phyloP scores from a whole-genome alignment of 2,888 invertebrate genomes.

The Halictus quadricinctus region DNA sequence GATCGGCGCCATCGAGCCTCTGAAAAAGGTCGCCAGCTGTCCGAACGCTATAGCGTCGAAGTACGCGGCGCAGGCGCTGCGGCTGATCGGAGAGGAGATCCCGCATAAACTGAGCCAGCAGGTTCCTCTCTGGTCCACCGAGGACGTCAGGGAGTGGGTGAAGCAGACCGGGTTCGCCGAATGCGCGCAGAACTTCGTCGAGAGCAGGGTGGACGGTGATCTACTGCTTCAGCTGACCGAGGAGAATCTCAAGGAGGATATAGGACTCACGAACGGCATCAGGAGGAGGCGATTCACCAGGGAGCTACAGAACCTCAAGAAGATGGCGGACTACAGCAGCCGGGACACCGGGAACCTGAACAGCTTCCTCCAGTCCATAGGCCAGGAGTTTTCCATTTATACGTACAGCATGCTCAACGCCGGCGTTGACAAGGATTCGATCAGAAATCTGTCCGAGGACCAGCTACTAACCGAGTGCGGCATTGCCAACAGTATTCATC shows the following conservation, averaged over 20 bases:
- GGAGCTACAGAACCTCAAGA: conserved; percentile 95
- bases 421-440: conserved; percentile 95
- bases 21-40: conserved; percentile 98
- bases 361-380: conserved; percentile 91
- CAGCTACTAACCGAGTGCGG: conserved; percentile 95
- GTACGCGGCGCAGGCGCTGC: conserved; percentile 95
- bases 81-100: conserved; percentile 97
- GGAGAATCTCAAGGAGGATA: conserved; percentile 95
- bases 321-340: conserved; percentile 98
- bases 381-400: conserved; percentile 96
- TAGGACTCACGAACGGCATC: conserved; percentile 96
- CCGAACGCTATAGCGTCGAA: conserved; percentile 99
- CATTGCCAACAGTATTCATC: conserved; percentile 97
- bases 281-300: conserved; percentile 95
- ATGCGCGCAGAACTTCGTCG: conserved; percentile 92
- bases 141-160: conserved; percentile 99
- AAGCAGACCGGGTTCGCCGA: conserved; percentile 97
- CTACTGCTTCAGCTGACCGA: conserved; percentile 95
- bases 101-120: conserved; percentile 99
- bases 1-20: conserved; percentile 96
- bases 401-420: conserved; percentile 98
- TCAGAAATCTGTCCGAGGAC: conserved; percentile 94
- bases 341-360: conserved; percentile 96
- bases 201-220: conserved; percentile 98
- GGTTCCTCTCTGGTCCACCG: conserved; percentile 98